Evolutionary conservation across 2,113 vertebrate genomes (phyloP), one percentile per base, ranked within the genome.

Genomic region (Scortum barcoo): DNA sequence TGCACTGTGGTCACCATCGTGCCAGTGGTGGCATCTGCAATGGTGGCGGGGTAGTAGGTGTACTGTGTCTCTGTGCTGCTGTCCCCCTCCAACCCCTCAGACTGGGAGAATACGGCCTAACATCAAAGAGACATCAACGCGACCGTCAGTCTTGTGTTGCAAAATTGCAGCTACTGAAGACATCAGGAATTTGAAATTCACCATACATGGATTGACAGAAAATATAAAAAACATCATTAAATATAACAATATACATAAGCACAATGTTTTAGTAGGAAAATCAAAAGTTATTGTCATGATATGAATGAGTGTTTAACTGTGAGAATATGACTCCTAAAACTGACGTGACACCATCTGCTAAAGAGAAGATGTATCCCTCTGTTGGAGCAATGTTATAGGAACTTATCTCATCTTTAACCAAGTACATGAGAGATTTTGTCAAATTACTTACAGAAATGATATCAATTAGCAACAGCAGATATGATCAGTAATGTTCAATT

Each of bases 1-100:
- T 95, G 95, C 22, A 96, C 95, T 1, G 94, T 94, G 58, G 95
- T 95, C n/a, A 96, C 95, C 95, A 96, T 95, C 70, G 95, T 87
- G n/a, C 93, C 94, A 0, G 94, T 80, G 42, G 92, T 85, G 50
- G 93, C 92, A 8, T 96, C 95, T 42, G 95, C 93, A 28, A 96
- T 95, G 83, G 95, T 94, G 73, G 95, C 95, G 0, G 95, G 95
- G 80, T 96, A 96, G 75, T 95, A 96, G 1, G 95, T 93, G 86
- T 96, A 96, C 89, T 96, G 95, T 4, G 95, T 93, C 88, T 96
- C 95, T 57, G 92, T 50, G 68, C 86, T 86, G 83, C 93, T 69
- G 28, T 95, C 95, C 42, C 93, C 93, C 63, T 95, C 95, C 60
- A 95, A 62, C 4, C 87, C 93, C 42, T 96, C 95, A 0, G 95